phyloP scores from a whole-genome alignment of 2,113 vertebrate genomes.

The Probosciger aterrimus region DNA sequence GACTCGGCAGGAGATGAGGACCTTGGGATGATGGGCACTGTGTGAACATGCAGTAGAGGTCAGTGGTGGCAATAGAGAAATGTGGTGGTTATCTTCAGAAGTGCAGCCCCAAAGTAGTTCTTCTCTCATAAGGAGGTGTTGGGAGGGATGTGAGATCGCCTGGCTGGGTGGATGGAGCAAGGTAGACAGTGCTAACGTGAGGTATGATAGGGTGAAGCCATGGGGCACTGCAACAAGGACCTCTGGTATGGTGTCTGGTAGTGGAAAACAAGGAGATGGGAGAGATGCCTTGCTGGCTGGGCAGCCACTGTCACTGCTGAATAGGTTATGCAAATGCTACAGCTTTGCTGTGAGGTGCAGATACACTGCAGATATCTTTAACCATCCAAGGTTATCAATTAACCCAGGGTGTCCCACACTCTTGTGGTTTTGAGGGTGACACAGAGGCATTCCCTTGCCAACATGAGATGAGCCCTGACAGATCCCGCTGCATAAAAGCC shows the following conservation, averaged over 20 bases:
- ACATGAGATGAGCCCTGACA: background rate
- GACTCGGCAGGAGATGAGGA: background rate
- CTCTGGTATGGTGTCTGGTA: background rate
- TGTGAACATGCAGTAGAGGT: rapidly evolving
- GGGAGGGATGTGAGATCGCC: background rate
- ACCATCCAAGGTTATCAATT: background rate
- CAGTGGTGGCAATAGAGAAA: background rate
- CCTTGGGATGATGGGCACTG: background rate
- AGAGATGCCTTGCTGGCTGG: background rate
- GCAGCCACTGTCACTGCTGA: background rate
- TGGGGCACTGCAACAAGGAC: background rate
- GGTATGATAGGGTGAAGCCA: background rate
- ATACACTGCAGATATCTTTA: background rate
- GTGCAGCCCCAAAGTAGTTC: background rate
- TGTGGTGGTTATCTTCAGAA: background rate
- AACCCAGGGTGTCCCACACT: background rate
- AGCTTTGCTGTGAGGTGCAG: background rate
- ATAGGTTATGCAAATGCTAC: background rate
- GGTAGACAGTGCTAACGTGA: rapidly evolving
- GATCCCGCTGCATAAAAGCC: background rate
- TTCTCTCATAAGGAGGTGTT: rapidly evolving
- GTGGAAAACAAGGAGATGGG: background rate
- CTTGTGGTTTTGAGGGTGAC: background rate
- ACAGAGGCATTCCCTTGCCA: background rate
- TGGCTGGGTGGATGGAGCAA: background rate